These are phyloP conservation scores for Micromys minutus DNA, from an alignment of 2,113 vertebrate genomes.

Conservation along the genomic window DNA sequence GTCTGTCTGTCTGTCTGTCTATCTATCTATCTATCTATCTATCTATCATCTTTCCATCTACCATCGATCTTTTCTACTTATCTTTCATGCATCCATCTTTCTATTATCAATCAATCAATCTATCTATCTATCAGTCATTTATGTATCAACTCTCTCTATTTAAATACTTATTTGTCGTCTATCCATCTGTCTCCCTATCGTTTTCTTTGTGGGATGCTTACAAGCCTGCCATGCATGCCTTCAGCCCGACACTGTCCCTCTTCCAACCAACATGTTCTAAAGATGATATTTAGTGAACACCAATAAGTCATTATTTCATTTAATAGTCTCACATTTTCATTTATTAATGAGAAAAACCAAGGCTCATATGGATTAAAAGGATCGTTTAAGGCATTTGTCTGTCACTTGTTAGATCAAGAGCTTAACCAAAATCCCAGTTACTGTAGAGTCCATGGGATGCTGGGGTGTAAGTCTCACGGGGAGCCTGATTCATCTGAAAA, in stretches of 20 bases:
- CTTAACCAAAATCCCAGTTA: neutral
- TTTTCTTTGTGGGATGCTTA: neutral
- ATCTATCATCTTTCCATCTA: no score
- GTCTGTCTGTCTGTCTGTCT: no score
- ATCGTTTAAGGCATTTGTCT: neutral
- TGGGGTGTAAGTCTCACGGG: neutral
- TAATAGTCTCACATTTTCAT: neutral
- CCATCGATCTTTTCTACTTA: no score
- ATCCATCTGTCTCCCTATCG: no score
- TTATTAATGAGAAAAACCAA: conserved; percentile 4
- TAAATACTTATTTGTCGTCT: no score
- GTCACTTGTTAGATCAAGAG: neutral
- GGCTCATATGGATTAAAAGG: neutral
- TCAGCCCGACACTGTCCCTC: neutral
- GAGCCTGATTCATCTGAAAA: neutral
- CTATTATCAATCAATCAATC: no score
- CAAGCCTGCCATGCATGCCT: no score
- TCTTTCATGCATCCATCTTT: no score
- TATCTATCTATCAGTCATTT: no score
- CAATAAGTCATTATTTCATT: neutral
- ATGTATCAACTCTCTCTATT: no score
- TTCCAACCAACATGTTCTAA: neutral
- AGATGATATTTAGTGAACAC: neutral
- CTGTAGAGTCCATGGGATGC: neutral
- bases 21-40: no score